Conservation (phyloP, 1,140 invertebrate genomes). For the Orius laevigatus region DNA sequence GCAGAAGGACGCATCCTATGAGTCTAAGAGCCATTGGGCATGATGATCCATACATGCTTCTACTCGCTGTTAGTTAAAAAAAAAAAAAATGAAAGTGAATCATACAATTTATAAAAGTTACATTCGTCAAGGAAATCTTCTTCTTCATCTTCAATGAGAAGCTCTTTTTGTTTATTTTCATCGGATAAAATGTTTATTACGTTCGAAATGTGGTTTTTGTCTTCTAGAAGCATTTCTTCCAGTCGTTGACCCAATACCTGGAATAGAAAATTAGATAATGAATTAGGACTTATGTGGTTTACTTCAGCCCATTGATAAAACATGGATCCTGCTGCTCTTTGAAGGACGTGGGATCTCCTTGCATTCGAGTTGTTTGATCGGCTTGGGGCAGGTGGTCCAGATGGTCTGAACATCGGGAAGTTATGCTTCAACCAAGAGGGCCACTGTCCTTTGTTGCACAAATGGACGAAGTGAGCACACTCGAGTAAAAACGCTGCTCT, state of each 20-base stretch:
- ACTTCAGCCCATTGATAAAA: conserved; percentile 97
- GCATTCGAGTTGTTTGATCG: conserved; percentile 34
- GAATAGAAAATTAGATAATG: conserved; percentile 17
- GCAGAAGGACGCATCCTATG: conserved; percentile 78
- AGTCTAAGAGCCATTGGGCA: conserved; percentile 87
- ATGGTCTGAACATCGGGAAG: conserved; percentile 59
- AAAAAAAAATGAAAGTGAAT: conserved; percentile 1
- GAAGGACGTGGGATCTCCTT: conserved; percentile 60
- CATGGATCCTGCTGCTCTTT: conserved; percentile 83
- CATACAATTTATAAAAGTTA: conserved; percentile 27
- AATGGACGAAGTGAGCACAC: conserved; percentile 90
- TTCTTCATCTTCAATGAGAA: conserved; percentile 83
- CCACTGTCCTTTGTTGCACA: conserved; percentile 96
- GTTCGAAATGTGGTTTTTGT: conserved; percentile 51
- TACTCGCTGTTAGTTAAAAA: conserved; percentile 47
- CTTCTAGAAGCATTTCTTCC: conserved; percentile 63
- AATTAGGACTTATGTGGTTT: conserved; percentile 19
- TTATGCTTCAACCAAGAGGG: conserved; percentile 87
- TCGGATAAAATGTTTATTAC: conserved; percentile 56
- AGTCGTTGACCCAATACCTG: conserved; percentile 69
- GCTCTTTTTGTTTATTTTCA: conserved; percentile 65
- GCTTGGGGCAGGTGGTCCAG: conserved; percentile 38
- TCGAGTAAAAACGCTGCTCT: conserved; percentile 83
- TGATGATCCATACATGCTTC: conserved; percentile 63
- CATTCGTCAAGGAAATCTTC: conserved; percentile 97